phyloP scores from a whole-genome alignment of 1,140 invertebrate genomes.

The Ostrea denselamellosa region DNA sequence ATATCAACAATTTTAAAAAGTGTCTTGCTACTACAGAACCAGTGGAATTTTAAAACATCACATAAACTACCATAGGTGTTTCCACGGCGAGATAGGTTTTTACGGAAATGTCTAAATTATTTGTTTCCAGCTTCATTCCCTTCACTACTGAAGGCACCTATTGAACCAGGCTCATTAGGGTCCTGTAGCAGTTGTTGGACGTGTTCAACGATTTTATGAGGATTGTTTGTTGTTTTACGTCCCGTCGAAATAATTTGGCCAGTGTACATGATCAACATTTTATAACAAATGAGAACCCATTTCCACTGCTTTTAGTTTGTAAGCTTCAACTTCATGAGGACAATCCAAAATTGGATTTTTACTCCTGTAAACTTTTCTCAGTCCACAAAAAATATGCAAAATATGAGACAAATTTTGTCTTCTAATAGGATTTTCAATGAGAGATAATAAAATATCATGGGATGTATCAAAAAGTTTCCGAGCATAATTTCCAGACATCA shows the following conservation, averaged over 20 bases:
- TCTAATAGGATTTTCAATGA: background rate
- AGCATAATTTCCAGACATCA: conserved; percentile 43
- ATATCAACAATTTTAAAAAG: conserved; percentile 11
- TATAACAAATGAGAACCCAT: background rate
- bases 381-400: conserved; percentile 3
- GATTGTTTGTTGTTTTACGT: too few relatives aligned
- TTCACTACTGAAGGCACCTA: conserved; percentile 25
- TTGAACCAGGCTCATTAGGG: conserved; percentile 6
- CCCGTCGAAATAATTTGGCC: conserved; percentile 43
- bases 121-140: conserved; percentile 44
- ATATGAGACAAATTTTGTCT: conserved; percentile 29
- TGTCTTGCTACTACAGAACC: too few relatives aligned
- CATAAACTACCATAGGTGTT: conserved; percentile 33
- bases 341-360: conserved; percentile 9
- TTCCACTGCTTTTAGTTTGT: conserved; percentile 26
- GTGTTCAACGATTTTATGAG: conserved; percentile 38
- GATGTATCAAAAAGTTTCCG: conserved; percentile 14
- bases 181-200: conserved; percentile 38
- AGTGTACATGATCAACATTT: conserved; percentile 41
- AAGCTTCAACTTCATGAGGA: background rate
- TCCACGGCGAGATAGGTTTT: conserved; percentile 31
- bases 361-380: conserved; percentile 35
- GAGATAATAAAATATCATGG: conserved; percentile 21
- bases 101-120: background rate
- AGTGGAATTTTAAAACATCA: too few relatives aligned